phyloP scores from a whole-genome alignment of 2,113 vertebrate genomes.

The Hippocampus barbouri region DNA sequence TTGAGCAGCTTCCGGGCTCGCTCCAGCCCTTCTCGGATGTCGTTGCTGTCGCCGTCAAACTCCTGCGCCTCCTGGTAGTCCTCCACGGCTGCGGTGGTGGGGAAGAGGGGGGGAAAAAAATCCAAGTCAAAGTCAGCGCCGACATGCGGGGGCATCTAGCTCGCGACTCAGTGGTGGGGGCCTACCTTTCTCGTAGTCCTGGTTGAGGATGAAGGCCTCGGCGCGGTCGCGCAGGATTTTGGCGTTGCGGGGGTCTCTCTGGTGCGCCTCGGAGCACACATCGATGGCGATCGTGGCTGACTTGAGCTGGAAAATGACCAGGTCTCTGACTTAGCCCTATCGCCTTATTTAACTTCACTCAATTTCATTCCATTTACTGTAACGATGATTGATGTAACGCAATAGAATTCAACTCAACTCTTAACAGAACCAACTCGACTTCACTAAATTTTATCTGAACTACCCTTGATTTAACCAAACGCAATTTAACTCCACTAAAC shows the following conservation, averaged over 20 bases:
- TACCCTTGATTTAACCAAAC: too few relatives aligned
- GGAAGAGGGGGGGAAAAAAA: too few relatives aligned
- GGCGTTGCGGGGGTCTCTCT: slow-evolving; percentile 75
- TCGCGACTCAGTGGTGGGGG: background rate
- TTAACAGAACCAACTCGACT: too few relatives aligned
- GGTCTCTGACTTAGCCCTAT: too few relatives aligned
- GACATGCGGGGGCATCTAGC: background rate
- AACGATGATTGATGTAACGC: too few relatives aligned
- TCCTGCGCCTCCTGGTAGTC: slow-evolving; percentile 80
- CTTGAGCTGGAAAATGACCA: slow-evolving; percentile 52
- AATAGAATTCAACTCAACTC: too few relatives aligned
- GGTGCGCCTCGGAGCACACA: slow-evolving; percentile 77
- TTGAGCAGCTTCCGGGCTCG: slow-evolving; percentile 79
- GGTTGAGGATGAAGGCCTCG: slow-evolving; percentile 77
- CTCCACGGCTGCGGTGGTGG: slow-evolving; percentile 67
- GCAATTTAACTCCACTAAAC: too few relatives aligned
- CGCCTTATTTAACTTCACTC: too few relatives aligned
- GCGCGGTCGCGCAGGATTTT: slow-evolving; percentile 77
- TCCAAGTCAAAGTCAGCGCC: background rate
- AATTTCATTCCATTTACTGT: too few relatives aligned
- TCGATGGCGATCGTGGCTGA: slow-evolving; percentile 68
- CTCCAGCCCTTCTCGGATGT: slow-evolving; percentile 77
- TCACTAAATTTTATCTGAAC: too few relatives aligned
- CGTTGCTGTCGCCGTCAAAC: slow-evolving; percentile 72
- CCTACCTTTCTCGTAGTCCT: slow-evolving; percentile 79